These are phyloP conservation scores for Cacoxenus indagator DNA, from an alignment of 2,888 invertebrate species.

Conservation along the genomic window DNA sequence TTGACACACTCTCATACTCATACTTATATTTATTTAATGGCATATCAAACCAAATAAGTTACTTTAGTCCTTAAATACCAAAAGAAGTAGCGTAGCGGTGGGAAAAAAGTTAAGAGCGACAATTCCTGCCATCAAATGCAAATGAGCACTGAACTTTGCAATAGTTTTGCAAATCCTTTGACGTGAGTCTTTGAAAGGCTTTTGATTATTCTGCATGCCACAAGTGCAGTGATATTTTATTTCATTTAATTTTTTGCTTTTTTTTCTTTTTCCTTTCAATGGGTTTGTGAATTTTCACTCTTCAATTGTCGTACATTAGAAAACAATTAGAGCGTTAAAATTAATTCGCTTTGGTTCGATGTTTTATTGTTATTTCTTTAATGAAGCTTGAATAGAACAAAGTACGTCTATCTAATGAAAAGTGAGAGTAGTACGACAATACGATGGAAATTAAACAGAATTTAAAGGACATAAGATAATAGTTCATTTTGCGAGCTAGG, in stretches of 20 bases:
- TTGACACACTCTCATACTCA: no score
- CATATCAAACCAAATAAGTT: no score
- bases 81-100: not conserved
- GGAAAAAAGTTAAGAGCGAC: no score
- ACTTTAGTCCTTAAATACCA: no score
- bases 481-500: no score
- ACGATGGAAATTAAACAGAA: no score
- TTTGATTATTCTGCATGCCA: slow-evolving; percentile 21
- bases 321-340: slow-evolving; percentile 1
- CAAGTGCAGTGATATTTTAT: not conserved
- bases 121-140: no score
- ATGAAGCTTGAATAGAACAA: not conserved
- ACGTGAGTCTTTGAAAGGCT: not conserved
- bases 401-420: not conserved
- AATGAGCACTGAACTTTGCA: not conserved
- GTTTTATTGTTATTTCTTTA: not conserved
- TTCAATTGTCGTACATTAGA: not conserved
- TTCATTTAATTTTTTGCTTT: not conserved
- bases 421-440: not conserved
- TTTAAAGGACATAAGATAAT: no score
- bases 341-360: not conserved
- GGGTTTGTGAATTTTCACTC: not conserved
- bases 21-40: not conserved
- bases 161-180: slow-evolving; percentile 14
- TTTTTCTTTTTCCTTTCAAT: not conserved